Evolutionary conservation across 2,888 invertebrate species (phyloP).

Genomic region (Noctua pronuba): DNA sequence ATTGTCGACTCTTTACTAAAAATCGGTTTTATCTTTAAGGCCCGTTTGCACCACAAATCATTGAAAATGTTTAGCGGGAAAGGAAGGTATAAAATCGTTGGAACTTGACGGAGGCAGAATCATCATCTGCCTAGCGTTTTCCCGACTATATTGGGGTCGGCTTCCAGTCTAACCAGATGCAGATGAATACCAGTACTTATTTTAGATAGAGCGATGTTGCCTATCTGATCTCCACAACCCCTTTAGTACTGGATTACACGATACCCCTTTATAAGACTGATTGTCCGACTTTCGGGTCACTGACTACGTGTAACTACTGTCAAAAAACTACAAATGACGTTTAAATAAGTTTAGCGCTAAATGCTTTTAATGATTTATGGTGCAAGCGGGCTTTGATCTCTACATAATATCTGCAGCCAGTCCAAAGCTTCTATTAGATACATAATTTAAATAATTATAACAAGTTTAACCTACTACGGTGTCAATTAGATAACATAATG

Average conservation of each 20-base stretch:
- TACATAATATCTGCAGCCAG: constrained; percentile 29
- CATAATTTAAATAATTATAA: constrained; percentile 14
- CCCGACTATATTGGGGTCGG: background rate
- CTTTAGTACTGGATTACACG: background rate
- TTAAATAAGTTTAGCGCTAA: background rate
- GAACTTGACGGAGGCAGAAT: background rate
- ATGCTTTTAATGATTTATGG: background rate
- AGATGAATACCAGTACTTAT: background rate
- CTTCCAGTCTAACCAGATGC: background rate
- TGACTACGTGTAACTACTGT: background rate
- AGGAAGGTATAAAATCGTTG: background rate
- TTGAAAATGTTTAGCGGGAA: background rate
- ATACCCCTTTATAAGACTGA: background rate
- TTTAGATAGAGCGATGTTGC: background rate
- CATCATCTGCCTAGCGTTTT: background rate
- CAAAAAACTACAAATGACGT: background rate
- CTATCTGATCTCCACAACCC: background rate
- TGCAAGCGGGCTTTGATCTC: background rate
- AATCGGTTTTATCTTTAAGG: background rate
- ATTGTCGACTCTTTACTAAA: background rate
- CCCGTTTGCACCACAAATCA: background rate
- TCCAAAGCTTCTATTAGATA: constrained; percentile 56
- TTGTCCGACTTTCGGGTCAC: background rate
- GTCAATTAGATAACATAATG: constrained; percentile 17
- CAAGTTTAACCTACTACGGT: constrained; percentile 18